Percentiles rank a stretch among this genome's conserved stretches.
These are phyloP conservation scores for Pseudococcus jackbeardsleyi DNA, from an alignment of 2,888 invertebrate species.

Conservation along the genomic window DNA sequence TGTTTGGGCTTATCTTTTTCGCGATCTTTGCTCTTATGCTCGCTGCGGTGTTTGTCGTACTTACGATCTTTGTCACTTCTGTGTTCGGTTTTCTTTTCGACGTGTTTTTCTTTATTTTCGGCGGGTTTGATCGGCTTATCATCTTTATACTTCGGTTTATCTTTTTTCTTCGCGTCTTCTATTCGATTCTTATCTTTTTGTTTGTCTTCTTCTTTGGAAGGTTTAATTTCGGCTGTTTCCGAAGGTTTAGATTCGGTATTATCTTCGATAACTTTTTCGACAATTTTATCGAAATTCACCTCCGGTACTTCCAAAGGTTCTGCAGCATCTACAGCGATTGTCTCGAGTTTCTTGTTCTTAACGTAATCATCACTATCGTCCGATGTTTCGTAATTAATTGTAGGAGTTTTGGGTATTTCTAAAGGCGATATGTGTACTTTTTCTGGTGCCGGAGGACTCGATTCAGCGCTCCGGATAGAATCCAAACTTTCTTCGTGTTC, in stretches of 20 bases:
- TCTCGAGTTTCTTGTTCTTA: not conserved
- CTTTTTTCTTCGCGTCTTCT: slow-evolving; percentile 69
- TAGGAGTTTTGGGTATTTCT: slow-evolving; percentile 68
- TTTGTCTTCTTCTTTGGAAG: slow-evolving; percentile 65
- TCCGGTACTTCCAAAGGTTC: not conserved
- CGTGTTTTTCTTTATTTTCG: slow-evolving; percentile 58
- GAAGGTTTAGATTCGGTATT: not conserved
- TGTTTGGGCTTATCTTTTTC: slow-evolving; percentile 56
- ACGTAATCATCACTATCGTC: slow-evolving; percentile 60
- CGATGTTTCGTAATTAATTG: slow-evolving; percentile 66
- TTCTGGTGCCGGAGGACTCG: not conserved
- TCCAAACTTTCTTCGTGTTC: slow-evolving; percentile 46
- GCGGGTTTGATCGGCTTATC: slow-evolving; percentile 70
- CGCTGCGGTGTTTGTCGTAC: slow-evolving; percentile 31
- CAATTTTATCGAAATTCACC: slow-evolving; percentile 30
- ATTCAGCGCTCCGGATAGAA: not conserved
- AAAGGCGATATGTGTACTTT: slow-evolving; percentile 27
- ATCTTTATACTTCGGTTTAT: slow-evolving; percentile 65
- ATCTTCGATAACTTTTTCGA: slow-evolving; percentile 53
- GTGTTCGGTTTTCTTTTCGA: slow-evolving; percentile 43
- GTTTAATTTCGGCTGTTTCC: not conserved
- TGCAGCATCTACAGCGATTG: not conserved
- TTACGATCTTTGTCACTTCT: slow-evolving; percentile 52
- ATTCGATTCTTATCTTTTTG: slow-evolving; percentile 70
- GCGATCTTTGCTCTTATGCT: slow-evolving; percentile 20